Base-by-base conservation (phyloP, 2,888 invertebrate species). In the Arge pagana region DNA sequence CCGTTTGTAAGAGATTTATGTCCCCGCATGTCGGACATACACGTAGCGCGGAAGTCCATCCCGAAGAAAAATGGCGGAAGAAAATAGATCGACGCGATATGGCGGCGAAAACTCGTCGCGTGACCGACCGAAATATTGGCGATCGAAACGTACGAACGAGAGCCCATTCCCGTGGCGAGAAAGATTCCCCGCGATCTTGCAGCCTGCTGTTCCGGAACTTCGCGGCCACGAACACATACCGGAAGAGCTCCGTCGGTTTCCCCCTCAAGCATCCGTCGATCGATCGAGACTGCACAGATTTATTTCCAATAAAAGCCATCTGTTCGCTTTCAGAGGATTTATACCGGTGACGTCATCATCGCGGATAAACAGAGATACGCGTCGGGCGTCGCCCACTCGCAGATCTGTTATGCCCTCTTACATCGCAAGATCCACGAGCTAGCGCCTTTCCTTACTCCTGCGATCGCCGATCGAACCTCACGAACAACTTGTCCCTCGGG, bases 231-330 rank as follows among this genome's bases (percentile, higher is more conserved):
- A 61, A 55, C 53, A 53, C 51, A 50, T 59, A 60, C 54, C 56
- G 62, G 60, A 57, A 56, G 51, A 57, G 56, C 59, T 57, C 59
- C 43, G 61, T 62, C 62, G 59, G 60, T 56, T 66, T 62, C 58
- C 26, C 26, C 41, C n/a, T n/a, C n/a, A n/a, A n/a, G n/a, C n/a
- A n/a, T n/a, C n/a, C n/a, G n/a, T n/a, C n/a, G n/a, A n/a, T n/a
- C n/a, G n/a, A n/a, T n/a, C n/a, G n/a, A n/a, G n/a, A n/a, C n/a
- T n/a, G n/a, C n/a, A n/a, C n/a, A n/a, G n/a, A n/a, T n/a, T n/a
- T n/a, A n/a, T n/a, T 52, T 55, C 64, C 64, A 63, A 65, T 67
- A 68, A 68, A 67, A 66, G 67, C 67, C 69, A 68, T 72, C 70
- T 71, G 70, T 67, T 67, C 61, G 62, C 60, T 62, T 65, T 68